Evolutionary conservation across 2,113 vertebrate genomes (phyloP), one percentile per base, ranked within the genome.

Genomic region (Leptosomus discolor): DNA sequence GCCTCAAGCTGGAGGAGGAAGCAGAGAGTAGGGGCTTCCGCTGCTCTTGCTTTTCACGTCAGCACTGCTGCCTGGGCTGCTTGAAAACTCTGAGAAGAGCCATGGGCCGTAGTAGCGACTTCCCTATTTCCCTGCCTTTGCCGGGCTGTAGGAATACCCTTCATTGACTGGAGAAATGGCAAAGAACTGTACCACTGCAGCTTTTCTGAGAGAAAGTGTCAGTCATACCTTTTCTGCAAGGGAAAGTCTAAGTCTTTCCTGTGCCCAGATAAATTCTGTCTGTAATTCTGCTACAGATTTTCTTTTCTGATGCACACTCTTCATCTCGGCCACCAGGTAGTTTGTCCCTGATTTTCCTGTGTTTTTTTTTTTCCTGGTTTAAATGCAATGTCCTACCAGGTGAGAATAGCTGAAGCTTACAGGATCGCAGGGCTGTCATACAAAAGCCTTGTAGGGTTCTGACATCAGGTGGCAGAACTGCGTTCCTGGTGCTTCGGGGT

Each of bases 301-400:
- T n/a, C n/a, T n/a, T n/a, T n/a, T 46, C 29, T 60, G 32, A 29
- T 51, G 14, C 30, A 43, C 5, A 0, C 22, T 26, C 36, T 34
- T 17, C 15, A 37, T 19, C 56, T 68, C 21, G 81, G n/a, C 51
- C 3, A 3, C 19, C 75, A 46, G 23, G 54, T 82, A n/a, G 23
- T 57, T 73, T 86, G 41, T 32, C n/a, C 45, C 32, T 1, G 1
- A 1, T 82, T 69, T 48, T 63, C 50, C 46, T 7, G 16, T 5
- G 3, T 2, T 24, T 29, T 58, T 6, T 43, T 41, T 60, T 71
- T n/a, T 43, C 8, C 17, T 43, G 34, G 15, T 71, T 67, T 34
- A 45, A 21, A 39, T 0, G 1, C 1, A 0, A 6, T 65, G 29
- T 23, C 23, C 37, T 26, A 3, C 29, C 18, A 51, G 51, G 41